phyloP scores from a whole-genome alignment of 2,888 invertebrate species.

The Erebia palarica region DNA sequence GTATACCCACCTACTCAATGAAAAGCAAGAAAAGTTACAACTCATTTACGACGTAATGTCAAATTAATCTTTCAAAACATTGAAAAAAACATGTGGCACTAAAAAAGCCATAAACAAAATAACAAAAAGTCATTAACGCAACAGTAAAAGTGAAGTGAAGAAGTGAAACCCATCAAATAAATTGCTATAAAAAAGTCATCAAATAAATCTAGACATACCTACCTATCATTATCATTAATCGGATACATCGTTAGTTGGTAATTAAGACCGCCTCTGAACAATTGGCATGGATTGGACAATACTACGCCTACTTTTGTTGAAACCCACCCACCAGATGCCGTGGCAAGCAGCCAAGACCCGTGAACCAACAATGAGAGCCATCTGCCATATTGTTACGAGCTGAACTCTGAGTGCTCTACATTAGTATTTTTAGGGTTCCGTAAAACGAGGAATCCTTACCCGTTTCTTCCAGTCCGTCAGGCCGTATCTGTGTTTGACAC shows the following conservation, averaged over 20 bases:
- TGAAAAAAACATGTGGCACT: no score
- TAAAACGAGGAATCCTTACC: no score
- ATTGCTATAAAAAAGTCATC: neutral
- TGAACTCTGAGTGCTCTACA: neutral
- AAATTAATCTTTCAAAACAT: no score
- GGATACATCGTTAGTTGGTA: slow-evolving; percentile 15
- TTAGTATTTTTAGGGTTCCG: neutral
- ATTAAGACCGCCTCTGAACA: slow-evolving; percentile 34
- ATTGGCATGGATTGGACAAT: slow-evolving; percentile 46
- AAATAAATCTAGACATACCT: neutral
- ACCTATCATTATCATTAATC: neutral
- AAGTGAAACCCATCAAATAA: neutral
- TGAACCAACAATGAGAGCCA: slow-evolving; percentile 27
- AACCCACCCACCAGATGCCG: slow-evolving; percentile 52
- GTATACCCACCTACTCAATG: no score
- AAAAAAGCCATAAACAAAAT: no score
- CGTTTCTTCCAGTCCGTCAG: no score
- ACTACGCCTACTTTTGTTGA: slow-evolving; percentile 44
- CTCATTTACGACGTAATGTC: no score
- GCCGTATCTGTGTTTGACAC: no score
- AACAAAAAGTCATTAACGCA: no score
- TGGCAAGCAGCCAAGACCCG: slow-evolving; percentile 48
- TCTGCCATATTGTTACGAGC: slow-evolving; percentile 5
- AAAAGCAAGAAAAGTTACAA: no score
- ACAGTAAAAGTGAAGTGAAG: no score